Percentiles rank a stretch among this genome's conserved stretches.
Evolutionary conservation across 2,797 vertebrate species (phyloP).

Genomic region (Gambelia wislizenii): DNA sequence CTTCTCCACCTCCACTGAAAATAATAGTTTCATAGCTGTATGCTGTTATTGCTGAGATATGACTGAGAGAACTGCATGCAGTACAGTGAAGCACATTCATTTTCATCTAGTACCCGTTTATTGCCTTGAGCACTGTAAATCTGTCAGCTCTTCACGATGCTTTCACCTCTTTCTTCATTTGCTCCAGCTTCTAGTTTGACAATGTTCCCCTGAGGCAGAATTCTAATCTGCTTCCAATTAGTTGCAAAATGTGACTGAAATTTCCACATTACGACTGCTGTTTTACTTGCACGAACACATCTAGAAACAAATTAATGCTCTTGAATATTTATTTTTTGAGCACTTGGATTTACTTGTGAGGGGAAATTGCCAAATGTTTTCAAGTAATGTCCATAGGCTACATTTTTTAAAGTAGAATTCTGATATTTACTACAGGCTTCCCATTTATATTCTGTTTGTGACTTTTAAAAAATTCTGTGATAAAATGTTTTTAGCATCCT

Average conservation of each 20-base stretch:
- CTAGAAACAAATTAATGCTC: conserved; percentile 83
- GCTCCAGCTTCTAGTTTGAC: conserved; percentile 86
- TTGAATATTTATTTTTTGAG: conserved; percentile 82
- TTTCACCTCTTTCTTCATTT: conserved; percentile 86
- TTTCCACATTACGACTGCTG: conserved; percentile 85
- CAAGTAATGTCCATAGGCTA: conserved; percentile 61
- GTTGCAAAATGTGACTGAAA: conserved; percentile 88
- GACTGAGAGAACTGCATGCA: conserved; percentile 72
- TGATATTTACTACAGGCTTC: conserved; percentile 40
- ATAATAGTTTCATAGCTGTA: conserved; percentile 74
- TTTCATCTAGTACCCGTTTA: conserved; percentile 81
- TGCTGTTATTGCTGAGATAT: conserved; percentile 74
- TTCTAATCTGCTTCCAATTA: conserved; percentile 90
- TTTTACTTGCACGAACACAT: conserved; percentile 83
- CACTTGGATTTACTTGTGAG: conserved; percentile 69
- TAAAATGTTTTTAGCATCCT: conserved; percentile 40
- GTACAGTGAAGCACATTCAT: conserved; percentile 77
- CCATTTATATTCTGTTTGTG: conserved; percentile 46
- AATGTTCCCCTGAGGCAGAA: conserved; percentile 85
- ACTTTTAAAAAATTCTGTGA: not conserved
- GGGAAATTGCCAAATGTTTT: conserved; percentile 70
- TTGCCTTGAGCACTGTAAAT: conserved; percentile 85
- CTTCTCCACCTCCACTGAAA: conserved; percentile 64
- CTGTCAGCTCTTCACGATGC: conserved; percentile 84
- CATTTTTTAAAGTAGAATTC: conserved; percentile 26